phyloP scores from a whole-genome alignment of 2,888 invertebrate species.

The Parelbella ahira region DNA sequence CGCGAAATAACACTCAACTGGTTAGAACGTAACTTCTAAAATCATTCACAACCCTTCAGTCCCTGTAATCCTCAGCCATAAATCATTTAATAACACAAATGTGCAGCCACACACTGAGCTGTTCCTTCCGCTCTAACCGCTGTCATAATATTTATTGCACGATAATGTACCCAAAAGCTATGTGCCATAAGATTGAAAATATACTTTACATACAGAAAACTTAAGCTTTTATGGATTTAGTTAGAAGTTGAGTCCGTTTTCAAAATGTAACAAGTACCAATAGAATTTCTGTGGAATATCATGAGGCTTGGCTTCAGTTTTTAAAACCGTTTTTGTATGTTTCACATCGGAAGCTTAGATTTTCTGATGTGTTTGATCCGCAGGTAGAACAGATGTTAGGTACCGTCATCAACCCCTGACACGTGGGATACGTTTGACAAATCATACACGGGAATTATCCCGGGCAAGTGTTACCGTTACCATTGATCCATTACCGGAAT shows the following conservation, averaged over 20 bases:
- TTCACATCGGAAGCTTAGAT: slow-evolving; percentile 33
- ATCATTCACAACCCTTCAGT: slow-evolving; percentile 37
- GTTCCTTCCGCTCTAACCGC: slow-evolving; percentile 63
- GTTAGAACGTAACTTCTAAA: slow-evolving; percentile 16
- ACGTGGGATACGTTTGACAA: slow-evolving; percentile 67
- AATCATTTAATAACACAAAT: slow-evolving; percentile 81
- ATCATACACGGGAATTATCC: slow-evolving; percentile 65
- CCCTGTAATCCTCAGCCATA: slow-evolving; percentile 72
- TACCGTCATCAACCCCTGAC: slow-evolving; percentile 76
- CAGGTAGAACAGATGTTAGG: slow-evolving; percentile 66
- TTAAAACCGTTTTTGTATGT: slow-evolving; percentile 39
- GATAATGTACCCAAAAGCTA: slow-evolving; percentile 1
- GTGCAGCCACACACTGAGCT: slow-evolving; percentile 77
- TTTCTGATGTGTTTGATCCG: slow-evolving; percentile 52
- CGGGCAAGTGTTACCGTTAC: slow-evolving; percentile 24
- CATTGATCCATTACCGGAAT: slow-evolving; percentile 7
- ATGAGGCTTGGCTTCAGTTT: slow-evolving; percentile 34
- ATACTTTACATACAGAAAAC: background rate
- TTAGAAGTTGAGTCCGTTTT: slow-evolving; percentile 28
- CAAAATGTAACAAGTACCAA: slow-evolving; percentile 50
- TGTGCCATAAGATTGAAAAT: slow-evolving; percentile 3
- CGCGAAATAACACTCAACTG: slow-evolving; percentile 19
- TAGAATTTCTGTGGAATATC: slow-evolving; percentile 38
- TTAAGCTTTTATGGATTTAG: slow-evolving; percentile 1
- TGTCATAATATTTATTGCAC: slow-evolving; percentile 1